These are phyloP conservation scores for Gymnorhina tibicen DNA, from an alignment of 2,113 vertebrate species.

Conservation along the genomic window DNA sequence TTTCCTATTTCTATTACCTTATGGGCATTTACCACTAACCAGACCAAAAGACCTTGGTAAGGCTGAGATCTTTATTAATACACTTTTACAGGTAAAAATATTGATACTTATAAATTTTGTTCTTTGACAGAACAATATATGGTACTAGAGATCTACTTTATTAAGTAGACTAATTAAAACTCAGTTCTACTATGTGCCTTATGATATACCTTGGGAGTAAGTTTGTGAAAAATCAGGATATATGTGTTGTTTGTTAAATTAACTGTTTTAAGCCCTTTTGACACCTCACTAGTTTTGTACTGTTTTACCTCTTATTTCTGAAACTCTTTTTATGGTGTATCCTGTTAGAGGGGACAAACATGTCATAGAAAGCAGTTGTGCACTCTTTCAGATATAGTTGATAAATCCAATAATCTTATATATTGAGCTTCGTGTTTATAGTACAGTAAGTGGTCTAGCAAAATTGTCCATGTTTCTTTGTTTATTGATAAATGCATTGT, in stretches of 20 bases:
- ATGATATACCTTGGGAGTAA: slow-evolving; percentile 97
- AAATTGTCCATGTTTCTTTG: slow-evolving; percentile 99
- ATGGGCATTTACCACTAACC: slow-evolving; percentile 95
- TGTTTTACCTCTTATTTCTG: slow-evolving; percentile 98
- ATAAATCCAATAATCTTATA: slow-evolving; percentile 98
- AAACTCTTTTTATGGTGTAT: slow-evolving; percentile 99
- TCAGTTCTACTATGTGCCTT: slow-evolving; percentile 99
- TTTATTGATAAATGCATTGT: slow-evolving; percentile 99
- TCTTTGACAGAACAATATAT: slow-evolving; percentile 95
- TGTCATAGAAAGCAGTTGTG: slow-evolving; percentile 99
- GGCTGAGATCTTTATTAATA: slow-evolving; percentile 85
- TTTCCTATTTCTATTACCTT: slow-evolving; percentile 86
- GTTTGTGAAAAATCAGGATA: slow-evolving; percentile 99
- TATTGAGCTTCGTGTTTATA: slow-evolving; percentile 99
- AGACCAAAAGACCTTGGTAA: slow-evolving; percentile 94
- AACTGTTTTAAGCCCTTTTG: slow-evolving; percentile 96
- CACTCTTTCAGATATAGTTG: slow-evolving; percentile 98
- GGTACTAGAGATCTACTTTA: slow-evolving; percentile 94
- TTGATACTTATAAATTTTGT: slow-evolving; percentile 91
- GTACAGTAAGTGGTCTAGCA: slow-evolving; percentile 99
- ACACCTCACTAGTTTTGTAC: slow-evolving; percentile 99
- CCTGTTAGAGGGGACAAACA: slow-evolving; percentile 95
- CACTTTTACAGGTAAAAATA: slow-evolving; percentile 89
- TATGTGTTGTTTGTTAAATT: slow-evolving; percentile 98
- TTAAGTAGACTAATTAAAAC: slow-evolving; percentile 95